Evolutionary conservation across 2,888 invertebrate genomes (phyloP), one percentile per base, ranked within the genome.

Genomic region (Spilosoma lubricipeda): DNA sequence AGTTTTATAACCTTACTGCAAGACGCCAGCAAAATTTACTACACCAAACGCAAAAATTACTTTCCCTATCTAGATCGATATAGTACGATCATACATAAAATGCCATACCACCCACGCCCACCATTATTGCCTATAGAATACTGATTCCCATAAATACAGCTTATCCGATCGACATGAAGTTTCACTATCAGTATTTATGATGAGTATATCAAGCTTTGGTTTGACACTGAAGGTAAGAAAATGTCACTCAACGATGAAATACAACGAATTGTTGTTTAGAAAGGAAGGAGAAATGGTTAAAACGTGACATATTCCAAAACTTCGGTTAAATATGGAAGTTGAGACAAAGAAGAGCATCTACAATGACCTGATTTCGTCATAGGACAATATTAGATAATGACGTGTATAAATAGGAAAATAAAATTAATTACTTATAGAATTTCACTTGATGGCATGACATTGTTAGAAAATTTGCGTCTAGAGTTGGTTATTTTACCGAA

Each of bases 81-180:
- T 45, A 3, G 27, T 23, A 9, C 15, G 27, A 52, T 36, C 45
- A 27, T 52, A 33, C 68, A 64, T 52, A 39, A 72, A n/a, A 64
- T 69, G 48, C 64, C 45, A 67, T 42, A 39, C 20, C 68, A 48
- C 73, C 73, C 69, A 73, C 73, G 68, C 52, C 65, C 27, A 36
- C 63, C 9, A 64, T 63, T 64, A 73, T 69, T 52, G 63, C n/a
- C 27, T 36, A 27, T 56, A 30, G 45, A 64, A 36, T n/a, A 65
- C 39, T 39, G 63, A 73, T 69, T 23, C 64, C 48, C 52, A 73
- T 73, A 73, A 73, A 73, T 42, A 52, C 27, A 39, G 68, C 52
- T 69, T 69, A 69, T 73, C 42, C 30, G 59, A 72, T 67, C n/a
- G 63, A 69, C 63, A 39, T 69, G 64, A 48, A 63, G 20, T 73